Evolutionary conservation across 1,140 invertebrate species (phyloP).

Genomic region (Drosophila teissieri): DNA sequence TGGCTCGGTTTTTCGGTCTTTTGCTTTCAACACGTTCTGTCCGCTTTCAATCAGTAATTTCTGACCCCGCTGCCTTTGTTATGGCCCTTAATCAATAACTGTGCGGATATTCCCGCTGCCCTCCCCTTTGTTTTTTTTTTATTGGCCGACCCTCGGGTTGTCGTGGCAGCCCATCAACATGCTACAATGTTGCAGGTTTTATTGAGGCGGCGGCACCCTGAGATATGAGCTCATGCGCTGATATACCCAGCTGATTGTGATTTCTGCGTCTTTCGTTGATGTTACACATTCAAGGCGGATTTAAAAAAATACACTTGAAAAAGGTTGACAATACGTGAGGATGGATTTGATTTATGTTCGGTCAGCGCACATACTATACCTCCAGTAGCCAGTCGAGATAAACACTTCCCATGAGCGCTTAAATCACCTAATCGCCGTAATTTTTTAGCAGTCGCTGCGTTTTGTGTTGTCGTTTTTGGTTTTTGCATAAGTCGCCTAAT

Average conservation of each 20-base stretch:
- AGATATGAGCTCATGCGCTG: conserved; percentile 24
- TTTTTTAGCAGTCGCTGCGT: conserved; percentile 56
- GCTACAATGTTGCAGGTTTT: conserved; percentile 73
- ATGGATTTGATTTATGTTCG: conserved; percentile 21
- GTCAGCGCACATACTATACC: not conserved
- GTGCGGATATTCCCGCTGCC: conserved; percentile 35
- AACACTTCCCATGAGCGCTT: conserved; percentile 45
- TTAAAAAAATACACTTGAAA: not conserved
- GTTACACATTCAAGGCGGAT: not conserved
- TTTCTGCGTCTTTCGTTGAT: not conserved
- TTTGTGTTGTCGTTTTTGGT: conserved; percentile 15
- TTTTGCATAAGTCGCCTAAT: conserved; percentile 78
- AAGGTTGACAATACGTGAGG: conserved; percentile 1
- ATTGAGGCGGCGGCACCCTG: conserved; percentile 45
- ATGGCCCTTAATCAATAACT: conserved; percentile 82
- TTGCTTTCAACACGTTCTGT: conserved; percentile 51
- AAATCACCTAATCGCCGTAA: conserved; percentile 71
- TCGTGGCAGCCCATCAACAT: conserved; percentile 74
- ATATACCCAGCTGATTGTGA: conserved; percentile 15
- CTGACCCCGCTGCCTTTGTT: conserved; percentile 44
- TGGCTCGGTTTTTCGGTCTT: not conserved
- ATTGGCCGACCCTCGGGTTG: conserved; percentile 26
- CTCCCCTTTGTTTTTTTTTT: not conserved
- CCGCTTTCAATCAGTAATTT: conserved; percentile 76
- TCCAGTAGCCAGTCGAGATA: conserved; percentile 23